Base-by-base conservation (phyloP, 1,140 invertebrate genomes). In the Apis cerana region DNA sequence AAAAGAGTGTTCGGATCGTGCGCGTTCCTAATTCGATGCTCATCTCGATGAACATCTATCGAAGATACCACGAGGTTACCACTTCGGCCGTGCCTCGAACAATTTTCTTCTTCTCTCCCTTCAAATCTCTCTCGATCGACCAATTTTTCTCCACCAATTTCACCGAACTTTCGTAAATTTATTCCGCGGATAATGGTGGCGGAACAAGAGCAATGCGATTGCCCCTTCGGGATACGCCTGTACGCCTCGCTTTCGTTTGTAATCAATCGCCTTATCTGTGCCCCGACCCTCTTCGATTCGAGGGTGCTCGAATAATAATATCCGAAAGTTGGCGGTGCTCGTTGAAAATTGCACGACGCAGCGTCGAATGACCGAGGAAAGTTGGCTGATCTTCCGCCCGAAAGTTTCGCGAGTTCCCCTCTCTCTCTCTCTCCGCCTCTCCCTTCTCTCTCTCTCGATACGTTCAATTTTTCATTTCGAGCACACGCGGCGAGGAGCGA, bases 281-380 rank as follows among this genome's bases (percentile, higher is more conserved):
- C 17, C 4, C 48, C 72, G 72, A 76, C 54, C 80, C 80, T 59
- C 48, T 33, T 76, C 56, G 54, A 54, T 50, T 82, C 72, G 80
- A 82, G 72, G 64, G 74, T 82, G 56, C 74, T 82, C 64, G 80
- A 76, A 76, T 68, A 75, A 82, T 76, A 76, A 82, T 82, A 82
- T 68, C 72, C 33, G 52, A 15, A 76, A 76, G 74, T 68, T 82
- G n/a, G 23, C 71, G 23, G 70, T 52, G 48, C 80, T 75, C 74
- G 80, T 82, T 82, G 80, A 82, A 82, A 82, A 82, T 82, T 82
- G 74, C 80, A 82, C 74, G 80, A 76, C 80, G 65, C 80, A 82
- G 80, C 80, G 54, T 58, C 56, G 76, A 69, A 68, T 48, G 58
- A 27, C 52, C 13, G 33, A 21, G 54, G 21, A 58, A 76, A 79